Evolutionary conservation across 2,888 invertebrate species (phyloP).

Genomic region (Teleiodes luculella): DNA sequence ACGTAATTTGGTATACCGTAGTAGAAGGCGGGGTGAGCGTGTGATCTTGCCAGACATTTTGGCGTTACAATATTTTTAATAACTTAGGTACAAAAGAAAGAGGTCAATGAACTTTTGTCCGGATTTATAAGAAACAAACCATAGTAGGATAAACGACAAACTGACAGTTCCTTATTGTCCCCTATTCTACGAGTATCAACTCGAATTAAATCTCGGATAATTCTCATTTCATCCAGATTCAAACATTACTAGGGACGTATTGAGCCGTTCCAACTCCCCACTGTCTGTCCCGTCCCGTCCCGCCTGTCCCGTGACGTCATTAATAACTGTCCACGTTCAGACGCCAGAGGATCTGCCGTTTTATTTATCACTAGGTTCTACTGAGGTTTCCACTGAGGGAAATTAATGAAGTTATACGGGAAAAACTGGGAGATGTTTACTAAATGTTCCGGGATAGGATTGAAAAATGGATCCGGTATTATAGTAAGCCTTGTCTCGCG

Average conservation of each 20-base stretch:
- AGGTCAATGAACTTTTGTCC: too few relatives aligned
- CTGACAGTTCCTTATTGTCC: too few relatives aligned
- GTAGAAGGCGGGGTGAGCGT: too few relatives aligned
- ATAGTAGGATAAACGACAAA: too few relatives aligned
- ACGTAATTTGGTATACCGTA: too few relatives aligned
- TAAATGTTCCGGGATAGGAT: background rate
- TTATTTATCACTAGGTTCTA: conserved; percentile 6
- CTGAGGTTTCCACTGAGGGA: background rate
- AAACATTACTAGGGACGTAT: background rate
- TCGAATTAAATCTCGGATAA: background rate
- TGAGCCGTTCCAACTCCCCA: background rate
- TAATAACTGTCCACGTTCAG: conserved; percentile 5
- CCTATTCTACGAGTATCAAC: background rate
- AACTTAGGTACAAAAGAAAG: too few relatives aligned
- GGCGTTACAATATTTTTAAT: too few relatives aligned
- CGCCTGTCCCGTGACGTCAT: conserved; percentile 8
- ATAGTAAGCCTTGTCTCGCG: too few relatives aligned
- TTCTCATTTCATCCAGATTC: background rate
- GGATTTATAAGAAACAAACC: too few relatives aligned
- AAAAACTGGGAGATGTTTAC: background rate
- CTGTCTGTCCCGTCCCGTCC: background rate
- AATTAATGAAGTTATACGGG: background rate
- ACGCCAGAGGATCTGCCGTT: background rate
- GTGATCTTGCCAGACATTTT: too few relatives aligned
- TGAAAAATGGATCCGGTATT: too few relatives aligned